Evolutionary conservation across 2,888 invertebrate genomes (phyloP).

Genomic region (Itoplectis maculator): DNA sequence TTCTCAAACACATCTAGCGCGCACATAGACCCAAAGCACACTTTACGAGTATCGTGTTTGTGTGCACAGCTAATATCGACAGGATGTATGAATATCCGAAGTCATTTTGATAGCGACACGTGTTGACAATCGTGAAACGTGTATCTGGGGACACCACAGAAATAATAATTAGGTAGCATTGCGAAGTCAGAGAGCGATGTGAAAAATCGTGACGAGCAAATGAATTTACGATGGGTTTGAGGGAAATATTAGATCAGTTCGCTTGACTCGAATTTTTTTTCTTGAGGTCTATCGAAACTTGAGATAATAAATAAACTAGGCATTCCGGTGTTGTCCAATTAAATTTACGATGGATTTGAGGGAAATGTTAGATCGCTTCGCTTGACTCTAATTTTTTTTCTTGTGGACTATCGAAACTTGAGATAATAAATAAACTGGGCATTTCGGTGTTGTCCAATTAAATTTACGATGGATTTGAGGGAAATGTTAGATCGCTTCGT

Average conservation of each 20-base stretch:
- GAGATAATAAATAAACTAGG: too few relatives aligned
- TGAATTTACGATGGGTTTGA: background rate
- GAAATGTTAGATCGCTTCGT: background rate
- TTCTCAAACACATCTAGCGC: slow-evolving; percentile 48
- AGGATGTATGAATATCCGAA: slow-evolving; percentile 52
- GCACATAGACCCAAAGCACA: slow-evolving; percentile 23
- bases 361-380: background rate
- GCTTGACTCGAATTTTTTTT: too few relatives aligned
- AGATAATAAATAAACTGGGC: too few relatives aligned
- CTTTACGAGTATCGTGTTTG: slow-evolving; percentile 49
- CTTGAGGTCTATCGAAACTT: too few relatives aligned
- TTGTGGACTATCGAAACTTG: too few relatives aligned
- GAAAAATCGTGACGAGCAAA: slow-evolving; percentile 2
- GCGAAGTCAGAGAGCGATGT: background rate
- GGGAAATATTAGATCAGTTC: background rate
- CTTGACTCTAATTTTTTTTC: too few relatives aligned
- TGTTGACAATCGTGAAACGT: slow-evolving; percentile 35
- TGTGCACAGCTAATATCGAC: slow-evolving; percentile 45
- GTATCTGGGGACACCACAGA: slow-evolving; percentile 6
- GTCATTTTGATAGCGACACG: slow-evolving; percentile 54
- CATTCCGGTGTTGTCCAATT: too few relatives aligned
- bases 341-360: background rate
- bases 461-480: background rate
- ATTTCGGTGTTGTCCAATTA: too few relatives aligned
- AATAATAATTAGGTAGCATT: slow-evolving; percentile 13